A percentile compares a stretch with the other conserved stretches of the same genome.
These are phyloP conservation scores for Xanthorhoe designata DNA, from an alignment of 2,888 invertebrate genomes.

Conservation along the genomic window DNA sequence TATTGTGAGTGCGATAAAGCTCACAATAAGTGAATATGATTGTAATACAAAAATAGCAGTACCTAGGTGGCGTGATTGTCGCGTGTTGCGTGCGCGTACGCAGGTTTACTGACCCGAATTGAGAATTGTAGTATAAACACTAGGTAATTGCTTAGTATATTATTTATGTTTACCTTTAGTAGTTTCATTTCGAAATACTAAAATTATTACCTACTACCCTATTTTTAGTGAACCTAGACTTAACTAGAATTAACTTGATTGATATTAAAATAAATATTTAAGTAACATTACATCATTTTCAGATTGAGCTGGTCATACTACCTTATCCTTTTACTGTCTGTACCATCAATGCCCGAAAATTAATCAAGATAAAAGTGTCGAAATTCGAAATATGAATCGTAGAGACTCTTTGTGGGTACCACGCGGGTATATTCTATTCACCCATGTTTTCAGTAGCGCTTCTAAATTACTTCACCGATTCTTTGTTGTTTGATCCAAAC, in stretches of 20 bases:
- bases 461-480: neutral
- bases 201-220: neutral
- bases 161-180: neutral
- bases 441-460: neutral
- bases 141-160: neutral
- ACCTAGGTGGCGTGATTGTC: constrained; percentile 78
- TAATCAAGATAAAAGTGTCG: neutral
- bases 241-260: neutral
- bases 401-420: neutral
- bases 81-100: constrained; percentile 61
- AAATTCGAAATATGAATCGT: neutral
- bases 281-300: too few species aligned
- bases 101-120: constrained; percentile 74
- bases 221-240: neutral
- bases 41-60: constrained; percentile 59
- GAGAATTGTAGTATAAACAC: constrained; percentile 25
- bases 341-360: too few species aligned
- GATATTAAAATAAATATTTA: neutral
- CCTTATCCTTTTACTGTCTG: too few species aligned
- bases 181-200: neutral
- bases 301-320: too few species aligned
- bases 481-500: neutral
- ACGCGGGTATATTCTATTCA: neutral
- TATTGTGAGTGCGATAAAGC: constrained; percentile 20
- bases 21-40: constrained; percentile 42